Conservation (phyloP, 2,797 vertebrate species). For the Tachyglossus aculeatus region DNA sequence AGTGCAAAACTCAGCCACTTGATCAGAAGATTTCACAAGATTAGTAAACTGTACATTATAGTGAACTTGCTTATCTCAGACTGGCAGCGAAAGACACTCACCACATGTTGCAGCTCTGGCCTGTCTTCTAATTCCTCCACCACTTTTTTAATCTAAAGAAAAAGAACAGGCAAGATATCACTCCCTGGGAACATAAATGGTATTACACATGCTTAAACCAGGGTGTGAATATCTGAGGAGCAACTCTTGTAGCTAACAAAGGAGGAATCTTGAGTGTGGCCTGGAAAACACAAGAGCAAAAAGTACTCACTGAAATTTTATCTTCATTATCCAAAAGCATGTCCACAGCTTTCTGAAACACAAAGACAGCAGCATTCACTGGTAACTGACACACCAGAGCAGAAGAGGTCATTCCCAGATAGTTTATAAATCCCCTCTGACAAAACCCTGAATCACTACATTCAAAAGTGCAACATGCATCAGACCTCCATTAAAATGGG, state of each 20-base stretch:
- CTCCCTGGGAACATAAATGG: background rate
- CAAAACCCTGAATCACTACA: too few species aligned
- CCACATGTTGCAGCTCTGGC: slow-evolving; percentile 93
- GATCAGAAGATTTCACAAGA: too few species aligned
- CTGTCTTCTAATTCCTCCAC: slow-evolving; percentile 90
- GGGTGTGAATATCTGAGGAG: background rate
- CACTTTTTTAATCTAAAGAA: slow-evolving; percentile 88
- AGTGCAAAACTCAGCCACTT: too few species aligned
- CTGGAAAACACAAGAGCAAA: background rate
- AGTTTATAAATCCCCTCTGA: too few species aligned
- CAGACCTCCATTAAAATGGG: too few species aligned
- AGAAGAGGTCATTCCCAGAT: too few species aligned
- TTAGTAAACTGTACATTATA: too few species aligned
- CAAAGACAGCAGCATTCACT: slow-evolving; percentile 13
- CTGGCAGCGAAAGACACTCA: too few species aligned
- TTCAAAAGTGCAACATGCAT: too few species aligned
- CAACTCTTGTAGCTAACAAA: background rate
- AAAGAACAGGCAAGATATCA: background rate
- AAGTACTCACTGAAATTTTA: slow-evolving; percentile 92
- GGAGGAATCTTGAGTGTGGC: background rate
- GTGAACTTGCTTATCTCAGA: too few species aligned
- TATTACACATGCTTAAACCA: background rate
- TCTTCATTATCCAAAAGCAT: slow-evolving; percentile 99
- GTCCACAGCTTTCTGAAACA: slow-evolving; percentile 94
- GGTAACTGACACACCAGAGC: too few species aligned